Conservation (phyloP, 2,113 vertebrate species). For the Percopsis transmontana region DNA sequence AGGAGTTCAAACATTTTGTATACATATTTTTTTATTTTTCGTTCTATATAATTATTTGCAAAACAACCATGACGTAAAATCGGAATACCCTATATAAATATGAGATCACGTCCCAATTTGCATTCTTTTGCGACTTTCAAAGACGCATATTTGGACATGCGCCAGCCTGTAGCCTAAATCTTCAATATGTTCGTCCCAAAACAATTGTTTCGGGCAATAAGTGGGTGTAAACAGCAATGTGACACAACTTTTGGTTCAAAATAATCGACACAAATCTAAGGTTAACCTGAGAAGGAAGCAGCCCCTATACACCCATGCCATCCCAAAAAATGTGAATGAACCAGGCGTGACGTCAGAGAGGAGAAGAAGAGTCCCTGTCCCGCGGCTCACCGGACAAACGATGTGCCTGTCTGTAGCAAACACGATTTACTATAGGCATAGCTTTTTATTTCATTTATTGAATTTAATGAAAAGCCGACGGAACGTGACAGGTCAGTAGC, state of each 20-base stretch:
- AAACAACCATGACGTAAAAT: no score
- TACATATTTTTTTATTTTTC: background rate
- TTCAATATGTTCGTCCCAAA: no score
- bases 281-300: background rate
- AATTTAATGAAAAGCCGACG: background rate
- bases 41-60: background rate
- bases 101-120: no score
- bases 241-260: background rate
- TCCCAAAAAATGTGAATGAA: slow-evolving; percentile 51
- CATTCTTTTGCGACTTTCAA: no score
- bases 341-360: slow-evolving; percentile 63
- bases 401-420: background rate
- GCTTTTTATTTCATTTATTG: background rate
- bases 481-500: slow-evolving; percentile 17
- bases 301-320: background rate
- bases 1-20: background rate
- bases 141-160: no score
- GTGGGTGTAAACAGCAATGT: no score
- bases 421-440: background rate
- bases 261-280: background rate
- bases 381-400: slow-evolving; percentile 26
- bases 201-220: no score
- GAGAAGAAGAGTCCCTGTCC: slow-evolving; percentile 31
- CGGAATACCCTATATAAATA: no score
- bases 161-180: no score